Evolutionary conservation across 2,797 vertebrate genomes (phyloP).

Genomic region (Anguilla pacifica): DNA sequence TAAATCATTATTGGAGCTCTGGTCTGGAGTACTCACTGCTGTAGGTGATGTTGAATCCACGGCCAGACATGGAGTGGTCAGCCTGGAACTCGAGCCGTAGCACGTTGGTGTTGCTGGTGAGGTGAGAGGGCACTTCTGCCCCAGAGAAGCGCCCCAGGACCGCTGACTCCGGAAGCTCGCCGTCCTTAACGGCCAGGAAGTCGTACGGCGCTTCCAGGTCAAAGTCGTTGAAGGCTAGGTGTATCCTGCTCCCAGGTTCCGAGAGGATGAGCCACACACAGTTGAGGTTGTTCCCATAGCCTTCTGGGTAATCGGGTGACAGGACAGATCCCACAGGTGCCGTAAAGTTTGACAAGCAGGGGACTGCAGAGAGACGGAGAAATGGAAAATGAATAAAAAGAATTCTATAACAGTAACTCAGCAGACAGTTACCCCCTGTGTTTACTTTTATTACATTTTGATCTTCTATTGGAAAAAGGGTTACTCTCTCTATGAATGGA

Average conservation of each 20-base stretch:
- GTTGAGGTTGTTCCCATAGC: conserved; percentile 98
- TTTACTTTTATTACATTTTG: neutral
- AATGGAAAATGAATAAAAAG: neutral
- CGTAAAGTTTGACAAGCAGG: conserved; percentile 98
- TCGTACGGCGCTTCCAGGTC: conserved; percentile 97
- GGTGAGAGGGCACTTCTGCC: conserved; percentile 93
- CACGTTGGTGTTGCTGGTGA: conserved; percentile 93
- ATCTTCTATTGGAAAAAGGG: neutral
- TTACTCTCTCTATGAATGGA: neutral
- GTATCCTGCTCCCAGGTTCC: conserved; percentile 92
- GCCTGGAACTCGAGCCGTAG: conserved; percentile 95
- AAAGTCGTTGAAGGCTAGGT: conserved; percentile 98
- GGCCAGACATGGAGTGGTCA: conserved; percentile 97
- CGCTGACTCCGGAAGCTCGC: conserved; percentile 85
- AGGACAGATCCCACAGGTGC: conserved; percentile 96
- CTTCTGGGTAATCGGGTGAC: conserved; percentile 98
- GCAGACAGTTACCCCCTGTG: neutral
- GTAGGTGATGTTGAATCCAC: conserved; percentile 98
- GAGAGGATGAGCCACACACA: conserved; percentile 98
- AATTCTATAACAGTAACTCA: neutral
- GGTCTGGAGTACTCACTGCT: conserved; percentile 73
- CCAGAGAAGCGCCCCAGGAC: conserved; percentile 96
- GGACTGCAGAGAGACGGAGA: conserved; percentile 74
- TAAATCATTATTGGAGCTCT: conserved; percentile 5
- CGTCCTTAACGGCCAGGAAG: conserved; percentile 95